Percentiles rank a stretch among this genome's conserved stretches.
Evolutionary conservation across 2,113 vertebrate species (phyloP).

Genomic region (Pica pica): DNA sequence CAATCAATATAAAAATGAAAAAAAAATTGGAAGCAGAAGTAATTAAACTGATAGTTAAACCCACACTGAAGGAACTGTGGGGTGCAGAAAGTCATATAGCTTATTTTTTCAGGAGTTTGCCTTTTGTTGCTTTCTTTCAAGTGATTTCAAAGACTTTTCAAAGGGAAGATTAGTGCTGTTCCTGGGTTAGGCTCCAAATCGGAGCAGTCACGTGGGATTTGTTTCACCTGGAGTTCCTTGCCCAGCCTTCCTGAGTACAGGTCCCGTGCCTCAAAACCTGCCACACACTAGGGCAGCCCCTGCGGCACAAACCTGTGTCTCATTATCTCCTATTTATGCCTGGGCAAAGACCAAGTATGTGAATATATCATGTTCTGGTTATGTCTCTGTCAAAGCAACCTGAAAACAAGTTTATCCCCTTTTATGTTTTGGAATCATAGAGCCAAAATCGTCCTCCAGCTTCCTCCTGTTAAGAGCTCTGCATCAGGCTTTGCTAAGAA

Average conservation of each 20-base stretch:
- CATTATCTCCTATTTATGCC: background rate
- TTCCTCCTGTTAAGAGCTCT: fast-evolving
- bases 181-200: background rate
- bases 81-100: background rate
- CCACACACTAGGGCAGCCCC: fast-evolving
- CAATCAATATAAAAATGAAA: background rate
- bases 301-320: background rate
- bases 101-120: background rate
- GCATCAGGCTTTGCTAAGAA: background rate
- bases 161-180: background rate
- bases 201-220: background rate
- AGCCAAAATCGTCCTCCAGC: background rate
- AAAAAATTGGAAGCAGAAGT: background rate
- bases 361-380: background rate
- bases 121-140: conserved; percentile 35
- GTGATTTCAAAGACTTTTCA: conserved; percentile 34
- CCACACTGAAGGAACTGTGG: background rate
- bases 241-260: background rate
- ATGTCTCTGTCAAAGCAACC: background rate
- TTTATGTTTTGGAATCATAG: background rate
- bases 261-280: background rate
- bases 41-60: conserved; percentile 62
- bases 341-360: background rate
- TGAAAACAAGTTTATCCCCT: background rate
- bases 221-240: background rate